These are phyloP conservation scores for Neoscelio sp. DNA, from an alignment of 2,888 invertebrate species.

Conservation along the genomic window DNA sequence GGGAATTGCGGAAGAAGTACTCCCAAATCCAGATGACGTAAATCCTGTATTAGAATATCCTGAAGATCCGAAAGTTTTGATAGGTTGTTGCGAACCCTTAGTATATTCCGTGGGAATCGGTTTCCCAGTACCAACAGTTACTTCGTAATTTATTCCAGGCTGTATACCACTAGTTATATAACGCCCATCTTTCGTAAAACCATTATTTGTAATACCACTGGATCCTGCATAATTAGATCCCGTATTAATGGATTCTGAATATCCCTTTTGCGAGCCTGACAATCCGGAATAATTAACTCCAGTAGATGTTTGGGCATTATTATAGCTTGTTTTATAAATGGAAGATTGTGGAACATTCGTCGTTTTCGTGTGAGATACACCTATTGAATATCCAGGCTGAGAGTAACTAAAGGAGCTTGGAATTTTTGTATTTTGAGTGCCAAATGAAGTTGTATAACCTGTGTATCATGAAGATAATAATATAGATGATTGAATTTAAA, in stretches of 20 bases:
- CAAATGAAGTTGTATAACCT: constrained; percentile 17
- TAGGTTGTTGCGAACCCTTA: constrained; percentile 10
- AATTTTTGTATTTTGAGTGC: constrained; percentile 1
- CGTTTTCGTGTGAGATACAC: constrained; percentile 5
- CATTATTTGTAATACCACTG: constrained; percentile 26
- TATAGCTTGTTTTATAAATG: constrained; percentile 29
- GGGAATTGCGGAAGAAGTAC: constrained; percentile 3
- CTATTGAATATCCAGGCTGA: constrained; percentile 26
- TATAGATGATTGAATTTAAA: no score
- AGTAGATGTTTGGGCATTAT: constrained; percentile 2
- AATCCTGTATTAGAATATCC: constrained; percentile 14
- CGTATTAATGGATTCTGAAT: constrained; percentile 13
- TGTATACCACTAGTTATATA: constrained; percentile 37
- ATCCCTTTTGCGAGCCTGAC: neutral
- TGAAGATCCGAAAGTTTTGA: constrained; percentile 44
- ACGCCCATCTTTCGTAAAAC: constrained; percentile 38
- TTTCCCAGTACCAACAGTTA: constrained; percentile 51
- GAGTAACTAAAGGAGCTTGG: constrained; percentile 3
- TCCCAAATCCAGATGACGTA: constrained; percentile 24
- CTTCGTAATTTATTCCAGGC: constrained; percentile 64
- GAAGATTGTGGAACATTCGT: constrained; percentile 43
- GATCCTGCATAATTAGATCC: constrained; percentile 25
- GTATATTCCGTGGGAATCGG: constrained; percentile 6
- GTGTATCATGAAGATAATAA: no score
- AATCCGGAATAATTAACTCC: constrained; percentile 22